Base-by-base conservation (phyloP, 2,888 invertebrate genomes). In the Bhutanitis thaidina region DNA sequence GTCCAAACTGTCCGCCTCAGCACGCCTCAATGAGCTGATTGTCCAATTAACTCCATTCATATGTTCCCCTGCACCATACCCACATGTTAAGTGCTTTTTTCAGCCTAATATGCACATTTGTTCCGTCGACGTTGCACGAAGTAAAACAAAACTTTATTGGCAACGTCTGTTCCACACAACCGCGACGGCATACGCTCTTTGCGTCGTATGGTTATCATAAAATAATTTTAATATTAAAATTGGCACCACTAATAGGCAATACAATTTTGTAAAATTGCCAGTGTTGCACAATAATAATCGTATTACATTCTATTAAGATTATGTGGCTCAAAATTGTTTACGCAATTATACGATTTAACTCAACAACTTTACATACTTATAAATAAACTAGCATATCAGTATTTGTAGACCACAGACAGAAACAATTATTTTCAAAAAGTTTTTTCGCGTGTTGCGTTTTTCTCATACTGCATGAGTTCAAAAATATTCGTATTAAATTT, bases 31-130 rank as follows among this genome's bases (percentile, higher is more conserved):
- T 81, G 81, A 77, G 74, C 71, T 70, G 76, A 78, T 76, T 74
- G 76, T 76, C 76, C 80, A 84, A 85, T 87, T 85, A 86, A 78
- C 78, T 83, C 72, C 83, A 84, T 87, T 87, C 85, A 85, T 81
- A 80, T 80, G 74, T 74, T 65, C 65, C 62, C 64, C 67, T 55
- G 63, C 67, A 68, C 72, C 72, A 70, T 68, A 68, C 65, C 69
- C 68, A 62, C 67, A 67, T 61, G 60, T 66, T 71, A 70, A 75
- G 67, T 73, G 71, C 70, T 70, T 75, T 77, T 74, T 73, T 71
- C 63, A 58, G 60, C 64, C 69, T 73, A 74, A 78, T 74, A 71
- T 64, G 69, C 64, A 67, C 68, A 71, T 77, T 76, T 69, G 63
- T 67, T 61, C 34, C 57, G 61, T 63, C 57, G 59, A 62, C 69